Evolutionary conservation across 2,797 vertebrate genomes (phyloP).

Genomic region (Cirrhinus molitorella): DNA sequence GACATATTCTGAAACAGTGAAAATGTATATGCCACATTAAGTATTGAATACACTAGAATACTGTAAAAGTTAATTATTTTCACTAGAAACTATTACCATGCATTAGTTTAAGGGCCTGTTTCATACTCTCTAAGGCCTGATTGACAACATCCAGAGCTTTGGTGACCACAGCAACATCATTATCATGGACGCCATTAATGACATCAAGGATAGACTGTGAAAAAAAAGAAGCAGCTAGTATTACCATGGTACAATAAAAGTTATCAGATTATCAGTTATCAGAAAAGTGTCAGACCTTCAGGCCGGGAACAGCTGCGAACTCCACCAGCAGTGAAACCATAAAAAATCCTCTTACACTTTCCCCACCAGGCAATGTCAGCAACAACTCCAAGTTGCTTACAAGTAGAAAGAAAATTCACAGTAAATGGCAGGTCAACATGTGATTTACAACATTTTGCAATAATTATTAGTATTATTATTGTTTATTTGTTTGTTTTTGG

Average conservation of each 20-base stretch:
- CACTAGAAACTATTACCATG: slow-evolving; percentile 76
- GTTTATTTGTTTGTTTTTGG: neutral
- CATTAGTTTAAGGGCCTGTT: slow-evolving; percentile 79
- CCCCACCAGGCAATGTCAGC: slow-evolving; percentile 84
- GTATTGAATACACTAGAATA: slow-evolving; percentile 1
- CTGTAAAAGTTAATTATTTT: neutral
- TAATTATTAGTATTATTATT: too few species aligned
- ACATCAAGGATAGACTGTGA: slow-evolving; percentile 81
- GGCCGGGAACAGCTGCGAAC: slow-evolving; percentile 85
- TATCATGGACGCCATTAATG: slow-evolving; percentile 71
- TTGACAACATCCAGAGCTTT: slow-evolving; percentile 79
- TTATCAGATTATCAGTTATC: too few species aligned
- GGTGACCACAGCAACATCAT: slow-evolving; percentile 73
- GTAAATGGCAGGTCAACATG: neutral
- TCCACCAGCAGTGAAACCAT: slow-evolving; percentile 90
- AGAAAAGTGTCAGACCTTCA: slow-evolving; percentile 84
- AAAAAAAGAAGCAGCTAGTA: neutral
- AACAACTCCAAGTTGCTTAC: slow-evolving; percentile 88
- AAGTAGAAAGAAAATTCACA: slow-evolving; percentile 23
- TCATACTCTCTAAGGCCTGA: slow-evolving; percentile 81
- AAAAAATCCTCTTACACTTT: slow-evolving; percentile 86
- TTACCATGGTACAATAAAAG: neutral
- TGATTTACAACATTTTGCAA: too few species aligned
- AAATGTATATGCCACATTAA: neutral
- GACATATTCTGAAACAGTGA: slow-evolving; percentile 79